Base-by-base conservation (phyloP, 2,888 invertebrate species). In the Pandemis cinnamomeana region DNA sequence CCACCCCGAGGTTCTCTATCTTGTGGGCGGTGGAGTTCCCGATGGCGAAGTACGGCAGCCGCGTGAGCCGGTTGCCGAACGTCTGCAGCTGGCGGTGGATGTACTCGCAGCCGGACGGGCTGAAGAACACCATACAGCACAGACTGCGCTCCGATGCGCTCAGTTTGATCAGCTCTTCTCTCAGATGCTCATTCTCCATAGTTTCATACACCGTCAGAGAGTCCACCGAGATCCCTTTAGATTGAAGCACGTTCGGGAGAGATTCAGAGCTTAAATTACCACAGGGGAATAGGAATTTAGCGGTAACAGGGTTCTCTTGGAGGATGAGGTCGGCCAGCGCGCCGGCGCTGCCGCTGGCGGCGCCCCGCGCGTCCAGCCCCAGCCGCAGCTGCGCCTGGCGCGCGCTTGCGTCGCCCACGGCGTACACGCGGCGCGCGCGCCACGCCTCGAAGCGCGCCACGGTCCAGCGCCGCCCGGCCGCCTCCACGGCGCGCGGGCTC, bases 11-110 rank as follows among this genome's bases (percentile, higher is more conserved):
- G 71, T 89, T 92, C 79, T 90, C 88, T 78, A 93, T 92, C 77
- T 91, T 93, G 70, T 91, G 89, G 8, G 93, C 93, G 0, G 93
- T 93, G 0, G 92, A 89, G 80, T 91, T 90, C n/a, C 93, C 93
- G 55, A 93, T 93, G 8, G 93, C 93, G 82, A 93, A 93, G 75
- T 90, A 89, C 1, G 93, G 93, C 8, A 93, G 80, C 53, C 78
- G 78, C 0, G 86, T 86, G 1, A 93, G 85, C 13, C 78, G 82
- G 77, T 92, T 92, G 77, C 80, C 86, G 75, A 93, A 90, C 0
- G 93, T 92, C 79, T 93, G 93, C 44, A 93, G 85, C 77, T 91
- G 90, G 5, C 92, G 80, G 78, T 92, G 87, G 27, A 90, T 87
- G 78, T 93, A 93, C 77, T 93, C 93, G 70, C 91, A 92, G 0